These are phyloP conservation scores for Drepana arcuata DNA, from an alignment of 1,140 invertebrate species.

Conservation along the genomic window DNA sequence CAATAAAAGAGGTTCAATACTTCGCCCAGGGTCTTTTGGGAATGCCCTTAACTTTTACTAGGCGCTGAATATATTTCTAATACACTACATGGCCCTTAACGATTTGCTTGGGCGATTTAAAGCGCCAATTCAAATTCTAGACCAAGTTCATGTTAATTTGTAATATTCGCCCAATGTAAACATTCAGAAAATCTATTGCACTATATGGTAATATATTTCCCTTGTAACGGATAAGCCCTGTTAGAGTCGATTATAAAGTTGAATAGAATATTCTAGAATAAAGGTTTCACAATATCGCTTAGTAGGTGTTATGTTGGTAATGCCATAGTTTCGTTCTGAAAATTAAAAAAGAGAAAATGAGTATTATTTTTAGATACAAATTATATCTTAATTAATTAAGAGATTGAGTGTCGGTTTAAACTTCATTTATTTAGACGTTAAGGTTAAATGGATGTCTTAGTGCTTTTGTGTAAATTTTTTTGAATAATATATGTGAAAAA, in stretches of 20 bases:
- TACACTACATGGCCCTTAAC: too few species aligned
- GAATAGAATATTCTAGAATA: slow-evolving; percentile 44
- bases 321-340: slow-evolving; percentile 60
- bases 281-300: slow-evolving; percentile 58
- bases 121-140: too few species aligned
- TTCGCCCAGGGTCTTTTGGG: too few species aligned
- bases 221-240: slow-evolving; percentile 48
- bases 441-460: slow-evolving; percentile 73
- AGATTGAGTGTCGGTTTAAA: slow-evolving; percentile 66
- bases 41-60: too few species aligned
- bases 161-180: slow-evolving; percentile 47
- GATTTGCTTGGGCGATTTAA: too few species aligned
- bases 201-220: slow-evolving; percentile 53
- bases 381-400: slow-evolving; percentile 66
- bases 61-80: too few species aligned
- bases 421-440: slow-evolving; percentile 72
- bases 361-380: slow-evolving; percentile 71
- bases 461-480: slow-evolving; percentile 73
- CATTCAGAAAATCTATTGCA: slow-evolving; percentile 58
- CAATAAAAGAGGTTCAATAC: too few species aligned
- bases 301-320: slow-evolving; percentile 64
- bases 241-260: slow-evolving; percentile 42
- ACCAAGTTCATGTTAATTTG: too few species aligned
- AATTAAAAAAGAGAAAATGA: slow-evolving; percentile 57
- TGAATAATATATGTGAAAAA: slow-evolving; percentile 73